Base-by-base conservation (phyloP, 2,888 invertebrate species). In the Antitype chi region DNA sequence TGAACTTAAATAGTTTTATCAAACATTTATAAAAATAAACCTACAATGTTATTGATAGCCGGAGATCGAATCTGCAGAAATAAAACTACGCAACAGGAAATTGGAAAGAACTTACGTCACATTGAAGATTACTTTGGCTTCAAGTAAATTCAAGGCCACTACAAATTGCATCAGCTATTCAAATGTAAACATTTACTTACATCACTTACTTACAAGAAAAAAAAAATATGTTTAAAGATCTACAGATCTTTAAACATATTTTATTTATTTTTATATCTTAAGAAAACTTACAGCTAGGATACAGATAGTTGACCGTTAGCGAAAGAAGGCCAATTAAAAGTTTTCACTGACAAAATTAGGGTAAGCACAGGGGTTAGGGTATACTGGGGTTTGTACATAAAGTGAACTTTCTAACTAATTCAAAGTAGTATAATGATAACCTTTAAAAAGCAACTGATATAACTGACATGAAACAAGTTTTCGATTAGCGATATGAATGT, bases 101-200 rank as follows among this genome's bases (percentile, higher is more conserved):
- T 62, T n/a, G 20, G 1, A 52, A 28, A 2, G 0, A 66, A 32
- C 0, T 43, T 23, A 23, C 32, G 60, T 53, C 60, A 59, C 28
- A 47, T 1, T 66, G 32, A 49, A 43, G 23, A 15, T 67, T 23
- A 73, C 47, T 17, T 25, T 52, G 55, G 15, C 28, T 28, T 28
- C 6, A 52, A 74, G 13, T 53, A 71, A 32, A 72, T 55, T 63
- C 62, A 64, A 71, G 70, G 55, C 5, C 20, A 43, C 11, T 9
- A 63, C 13, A 28, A 59, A 68, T 80, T 84, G 74, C 84, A 82
- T 80, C 84, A 84, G 47, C 49, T 6, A 4, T 15, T 52, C 25
- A 60, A 43, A 32, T 28, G n/a, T 23, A n/a, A n/a, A n/a, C n/a
- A n/a, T 15, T 47, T 9, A 17, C 15, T 20, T 9, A n/a, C n/a